Percentiles rank a stretch among this genome's conserved stretches.
Conservation (phyloP, 2,113 vertebrate genomes). For the Myotis davidii region DNA sequence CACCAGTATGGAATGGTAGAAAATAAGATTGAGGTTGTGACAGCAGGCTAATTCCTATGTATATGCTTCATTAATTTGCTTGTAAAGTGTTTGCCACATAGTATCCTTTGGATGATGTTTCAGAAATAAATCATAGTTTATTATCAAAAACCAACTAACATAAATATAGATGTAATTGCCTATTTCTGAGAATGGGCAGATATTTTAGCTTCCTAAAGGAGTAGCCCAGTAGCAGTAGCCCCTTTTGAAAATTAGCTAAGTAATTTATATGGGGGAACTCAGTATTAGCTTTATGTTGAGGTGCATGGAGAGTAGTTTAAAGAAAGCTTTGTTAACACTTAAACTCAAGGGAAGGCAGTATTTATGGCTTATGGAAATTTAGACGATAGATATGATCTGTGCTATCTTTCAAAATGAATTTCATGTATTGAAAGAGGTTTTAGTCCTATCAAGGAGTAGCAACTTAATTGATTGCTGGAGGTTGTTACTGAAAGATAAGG, state of each 20-base stretch:
- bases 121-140: background rate
- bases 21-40: background rate
- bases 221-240: background rate
- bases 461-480: constrained; percentile 21
- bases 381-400: background rate
- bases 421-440: background rate
- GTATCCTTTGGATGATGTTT: constrained; percentile 7
- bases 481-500: constrained; percentile 52
- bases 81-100: background rate
- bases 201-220: background rate
- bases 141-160: background rate
- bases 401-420: constrained; percentile 45
- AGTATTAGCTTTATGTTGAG: background rate
- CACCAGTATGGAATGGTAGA: background rate
- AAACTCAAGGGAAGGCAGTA: background rate
- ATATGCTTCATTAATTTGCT: background rate
- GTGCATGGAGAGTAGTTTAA: background rate
- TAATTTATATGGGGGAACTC: background rate
- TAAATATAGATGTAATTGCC: background rate
- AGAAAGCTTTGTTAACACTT: background rate
- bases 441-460: background rate
- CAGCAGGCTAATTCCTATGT: background rate
- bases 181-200: background rate
- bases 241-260: background rate
- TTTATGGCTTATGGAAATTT: constrained; percentile 24